Evolutionary conservation across 2,797 vertebrate species (phyloP).

Genomic region (Cynopterus sphinx): DNA sequence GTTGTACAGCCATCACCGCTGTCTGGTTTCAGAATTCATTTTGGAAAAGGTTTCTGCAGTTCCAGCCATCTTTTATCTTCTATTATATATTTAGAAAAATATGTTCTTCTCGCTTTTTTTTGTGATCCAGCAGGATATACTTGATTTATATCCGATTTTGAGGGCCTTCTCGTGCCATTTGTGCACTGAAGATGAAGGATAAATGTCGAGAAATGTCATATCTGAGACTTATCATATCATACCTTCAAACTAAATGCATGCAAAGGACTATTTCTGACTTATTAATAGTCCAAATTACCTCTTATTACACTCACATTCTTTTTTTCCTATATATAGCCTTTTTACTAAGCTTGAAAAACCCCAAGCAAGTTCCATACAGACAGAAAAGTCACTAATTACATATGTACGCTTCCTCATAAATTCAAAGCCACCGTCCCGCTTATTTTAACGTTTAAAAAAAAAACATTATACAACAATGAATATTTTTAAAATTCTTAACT

Average conservation of each 20-base stretch:
- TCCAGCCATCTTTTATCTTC: background rate
- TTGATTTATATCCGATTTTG: background rate
- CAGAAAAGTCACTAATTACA: conserved; percentile 68
- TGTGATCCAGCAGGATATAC: background rate
- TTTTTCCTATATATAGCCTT: conserved; percentile 23
- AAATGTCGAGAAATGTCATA: background rate
- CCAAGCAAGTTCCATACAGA: conserved; percentile 2
- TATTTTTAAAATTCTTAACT: conserved; percentile 62
- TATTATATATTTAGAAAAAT: background rate
- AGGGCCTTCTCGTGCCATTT: background rate
- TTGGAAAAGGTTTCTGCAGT: background rate
- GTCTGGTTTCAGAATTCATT: background rate
- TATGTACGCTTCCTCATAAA: conserved; percentile 33
- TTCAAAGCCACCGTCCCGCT: conserved; percentile 39
- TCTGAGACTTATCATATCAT: background rate
- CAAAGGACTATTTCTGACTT: conserved; percentile 37
- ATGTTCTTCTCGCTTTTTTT: background rate
- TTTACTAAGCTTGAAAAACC: conserved; percentile 39
- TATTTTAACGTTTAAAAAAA: conserved; percentile 60
- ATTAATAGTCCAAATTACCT: background rate
- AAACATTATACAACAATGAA: background rate
- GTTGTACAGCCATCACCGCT: background rate
- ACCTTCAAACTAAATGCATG: background rate
- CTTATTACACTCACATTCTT: background rate
- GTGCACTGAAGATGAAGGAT: background rate